These are phyloP conservation scores for Heteromormyrus szaboi DNA, from an alignment of 2,797 vertebrate species.

Conservation along the genomic window DNA sequence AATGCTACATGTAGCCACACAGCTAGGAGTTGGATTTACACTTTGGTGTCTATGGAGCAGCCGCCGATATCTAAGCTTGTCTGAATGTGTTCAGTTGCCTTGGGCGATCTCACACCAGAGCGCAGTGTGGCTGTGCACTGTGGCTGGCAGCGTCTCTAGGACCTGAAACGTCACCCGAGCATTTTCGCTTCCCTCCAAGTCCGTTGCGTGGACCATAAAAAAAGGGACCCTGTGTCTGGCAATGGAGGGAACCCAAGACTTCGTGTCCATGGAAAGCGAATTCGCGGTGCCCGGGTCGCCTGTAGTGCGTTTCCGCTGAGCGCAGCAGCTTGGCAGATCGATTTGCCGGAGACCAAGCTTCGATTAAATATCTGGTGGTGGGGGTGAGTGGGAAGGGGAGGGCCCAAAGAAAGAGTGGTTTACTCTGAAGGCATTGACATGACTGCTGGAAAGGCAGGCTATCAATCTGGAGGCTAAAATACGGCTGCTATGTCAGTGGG, in stretches of 20 bases:
- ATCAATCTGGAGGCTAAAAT: not conserved
- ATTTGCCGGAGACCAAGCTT: slow-evolving; percentile 43
- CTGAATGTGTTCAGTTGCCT: not conserved
- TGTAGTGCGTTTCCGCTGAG: slow-evolving; percentile 51
- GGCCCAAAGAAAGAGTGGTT: slow-evolving; percentile 21
- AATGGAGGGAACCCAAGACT: not conserved
- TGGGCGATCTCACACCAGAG: not conserved
- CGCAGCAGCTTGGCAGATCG: slow-evolving; percentile 44
- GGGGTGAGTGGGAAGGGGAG: slow-evolving; percentile 24
- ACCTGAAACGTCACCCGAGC: not conserved
- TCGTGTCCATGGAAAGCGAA: not conserved
- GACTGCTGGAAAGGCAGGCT: not conserved
- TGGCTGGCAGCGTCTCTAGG: not conserved
- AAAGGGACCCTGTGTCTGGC: not conserved
- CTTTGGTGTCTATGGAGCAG: not conserved
- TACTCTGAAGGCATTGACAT: not conserved
- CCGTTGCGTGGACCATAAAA: slow-evolving; percentile 24
- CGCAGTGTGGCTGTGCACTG: not conserved
- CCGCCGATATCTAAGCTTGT: not conserved
- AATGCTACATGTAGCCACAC: not conserved
- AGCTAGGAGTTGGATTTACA: not conserved
- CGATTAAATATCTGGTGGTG: slow-evolving; percentile 52
- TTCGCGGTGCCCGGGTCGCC: slow-evolving; percentile 32
- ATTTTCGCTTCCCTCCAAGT: not conserved
- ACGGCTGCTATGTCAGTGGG: not conserved